Evolutionary conservation across 2,888 invertebrate species (phyloP).

Genomic region (Sabatieria punctata): DNA sequence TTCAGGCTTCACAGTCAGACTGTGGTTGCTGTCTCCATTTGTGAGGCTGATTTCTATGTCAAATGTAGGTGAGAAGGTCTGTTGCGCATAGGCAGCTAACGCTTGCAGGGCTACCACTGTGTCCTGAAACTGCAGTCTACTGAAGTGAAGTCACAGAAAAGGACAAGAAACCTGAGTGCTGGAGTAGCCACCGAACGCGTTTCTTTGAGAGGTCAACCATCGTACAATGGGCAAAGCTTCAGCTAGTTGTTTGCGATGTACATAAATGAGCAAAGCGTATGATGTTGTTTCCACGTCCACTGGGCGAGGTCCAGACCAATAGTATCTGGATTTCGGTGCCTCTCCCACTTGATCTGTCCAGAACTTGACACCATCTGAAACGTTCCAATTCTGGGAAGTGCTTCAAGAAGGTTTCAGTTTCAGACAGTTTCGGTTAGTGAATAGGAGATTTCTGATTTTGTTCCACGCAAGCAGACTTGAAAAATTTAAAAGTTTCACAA

Average conservation of each 20-base stretch:
- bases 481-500: too few species aligned
- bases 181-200: conserved; percentile 31
- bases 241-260: conserved; percentile 17
- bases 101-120: conserved; percentile 54
- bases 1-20: background rate
- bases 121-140: conserved; percentile 37
- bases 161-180: conserved; percentile 30
- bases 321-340: background rate
- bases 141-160: background rate
- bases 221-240: conserved; percentile 24
- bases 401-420: too few species aligned
- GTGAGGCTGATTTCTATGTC: conserved; percentile 42
- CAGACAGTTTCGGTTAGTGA: too few species aligned
- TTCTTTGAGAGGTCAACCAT: conserved; percentile 31
- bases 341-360: conserved; percentile 49
- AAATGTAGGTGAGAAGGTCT: conserved; percentile 37
- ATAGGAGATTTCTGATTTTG: too few species aligned
- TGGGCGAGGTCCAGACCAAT: conserved; percentile 4
- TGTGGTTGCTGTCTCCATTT: conserved; percentile 31
- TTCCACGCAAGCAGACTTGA: too few species aligned
- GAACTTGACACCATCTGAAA: conserved; percentile 48
- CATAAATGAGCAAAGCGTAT: conserved; percentile 31
- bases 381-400: too few species aligned
- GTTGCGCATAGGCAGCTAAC: conserved; percentile 46
- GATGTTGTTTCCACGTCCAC: conserved; percentile 20